Conservation (phyloP, 2,888 invertebrate species). For the Kryphioiulus occultus region DNA sequence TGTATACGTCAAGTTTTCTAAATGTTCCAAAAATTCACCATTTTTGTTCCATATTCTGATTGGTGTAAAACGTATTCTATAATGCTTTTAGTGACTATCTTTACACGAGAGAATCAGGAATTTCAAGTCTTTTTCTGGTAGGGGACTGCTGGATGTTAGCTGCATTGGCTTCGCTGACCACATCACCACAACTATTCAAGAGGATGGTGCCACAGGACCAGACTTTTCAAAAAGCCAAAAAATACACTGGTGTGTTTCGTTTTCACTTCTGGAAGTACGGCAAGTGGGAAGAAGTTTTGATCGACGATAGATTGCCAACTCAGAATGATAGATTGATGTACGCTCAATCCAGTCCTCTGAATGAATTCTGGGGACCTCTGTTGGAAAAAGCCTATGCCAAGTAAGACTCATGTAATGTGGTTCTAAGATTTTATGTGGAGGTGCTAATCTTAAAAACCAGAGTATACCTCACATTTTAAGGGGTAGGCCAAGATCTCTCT, state of each 20-base stretch:
- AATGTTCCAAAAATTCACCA: too few species aligned
- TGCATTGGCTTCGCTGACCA: constrained; percentile 91
- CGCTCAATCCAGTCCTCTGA: constrained; percentile 80
- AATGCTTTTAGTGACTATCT: not conserved
- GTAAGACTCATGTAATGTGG: constrained; percentile 60
- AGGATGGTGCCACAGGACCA: constrained; percentile 97
- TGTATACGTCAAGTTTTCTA: too few species aligned
- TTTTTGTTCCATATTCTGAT: too few species aligned
- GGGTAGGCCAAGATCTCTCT: too few species aligned
- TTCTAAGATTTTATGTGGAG: too few species aligned
- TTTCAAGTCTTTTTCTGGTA: constrained; percentile 56
- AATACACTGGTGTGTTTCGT: constrained; percentile 92
- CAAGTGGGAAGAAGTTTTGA: constrained; percentile 89
- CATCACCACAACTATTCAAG: constrained; percentile 86
- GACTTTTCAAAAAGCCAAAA: constrained; percentile 80
- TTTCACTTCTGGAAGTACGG: constrained; percentile 97
- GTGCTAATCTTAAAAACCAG: too few species aligned
- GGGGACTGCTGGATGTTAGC: constrained; percentile 97
- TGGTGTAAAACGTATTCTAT: too few species aligned
- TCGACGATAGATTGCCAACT: constrained; percentile 91
- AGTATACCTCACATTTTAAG: too few species aligned
- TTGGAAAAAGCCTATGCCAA: constrained; percentile 96
- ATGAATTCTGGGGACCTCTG: constrained; percentile 96
- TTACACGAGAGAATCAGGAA: not conserved
- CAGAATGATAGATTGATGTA: constrained; percentile 83